phyloP scores from a whole-genome alignment of 2,797 vertebrate genomes.

The Sebastes steindachneri region DNA sequence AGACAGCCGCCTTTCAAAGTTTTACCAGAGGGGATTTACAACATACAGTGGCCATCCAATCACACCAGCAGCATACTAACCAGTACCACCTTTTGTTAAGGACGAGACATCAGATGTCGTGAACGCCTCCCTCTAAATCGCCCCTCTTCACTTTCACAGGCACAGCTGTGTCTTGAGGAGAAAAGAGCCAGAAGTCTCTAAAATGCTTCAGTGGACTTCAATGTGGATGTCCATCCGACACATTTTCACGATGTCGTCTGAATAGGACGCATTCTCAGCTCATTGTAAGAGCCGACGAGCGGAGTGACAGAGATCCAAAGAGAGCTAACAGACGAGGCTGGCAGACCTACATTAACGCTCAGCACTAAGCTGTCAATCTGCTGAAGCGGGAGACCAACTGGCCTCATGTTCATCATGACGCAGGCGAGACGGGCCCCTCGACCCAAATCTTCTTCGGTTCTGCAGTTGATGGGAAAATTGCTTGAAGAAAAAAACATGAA shows the following conservation, averaged over 20 bases:
- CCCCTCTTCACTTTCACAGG: conserved; percentile 62
- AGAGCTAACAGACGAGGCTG: conserved; percentile 60
- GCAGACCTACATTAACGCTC: conserved; percentile 57
- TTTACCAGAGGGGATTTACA: conserved; percentile 70
- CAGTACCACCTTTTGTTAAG: conserved; percentile 67
- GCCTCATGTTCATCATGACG: conserved; percentile 33
- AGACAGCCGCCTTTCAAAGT: conserved; percentile 65
- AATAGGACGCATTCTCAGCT: conserved; percentile 62
- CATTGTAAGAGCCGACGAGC: conserved; percentile 51
- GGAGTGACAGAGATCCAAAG: conserved; percentile 63
- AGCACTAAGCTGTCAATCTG: conserved; percentile 63
- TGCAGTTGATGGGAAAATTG: conserved; percentile 36
- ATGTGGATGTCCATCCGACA: conserved; percentile 69
- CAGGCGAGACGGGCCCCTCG: conserved; percentile 30
- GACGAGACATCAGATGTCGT: conserved; percentile 73
- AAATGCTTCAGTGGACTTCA: conserved; percentile 78
- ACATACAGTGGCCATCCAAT: conserved; percentile 58
- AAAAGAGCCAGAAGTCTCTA: conserved; percentile 76
- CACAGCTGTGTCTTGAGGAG: conserved; percentile 64
- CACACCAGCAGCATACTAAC: conserved; percentile 73
- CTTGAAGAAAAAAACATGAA: conserved; percentile 3
- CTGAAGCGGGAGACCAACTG: conserved; percentile 41
- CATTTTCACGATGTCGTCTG: conserved; percentile 67
- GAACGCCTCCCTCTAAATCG: conserved; percentile 69
- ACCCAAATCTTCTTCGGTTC: conserved; percentile 50